Conservation (phyloP, 2,797 vertebrate species). For the Cottoperca gobio region DNA sequence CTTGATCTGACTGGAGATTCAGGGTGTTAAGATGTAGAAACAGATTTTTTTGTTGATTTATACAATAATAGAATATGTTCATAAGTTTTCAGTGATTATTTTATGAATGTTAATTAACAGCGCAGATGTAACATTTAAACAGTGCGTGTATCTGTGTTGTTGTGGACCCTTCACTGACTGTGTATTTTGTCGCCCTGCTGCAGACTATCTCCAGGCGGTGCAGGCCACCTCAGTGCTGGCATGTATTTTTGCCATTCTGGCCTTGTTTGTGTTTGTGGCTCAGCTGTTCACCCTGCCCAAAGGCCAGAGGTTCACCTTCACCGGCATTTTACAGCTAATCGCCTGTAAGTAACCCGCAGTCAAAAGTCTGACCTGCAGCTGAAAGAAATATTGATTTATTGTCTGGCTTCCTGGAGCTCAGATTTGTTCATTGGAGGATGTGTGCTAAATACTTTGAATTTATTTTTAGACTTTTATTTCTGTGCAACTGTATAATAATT, state of each 20-base stretch:
- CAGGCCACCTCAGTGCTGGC: conserved; percentile 94
- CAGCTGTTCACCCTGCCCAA: conserved; percentile 97
- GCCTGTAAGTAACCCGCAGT: conserved; percentile 90
- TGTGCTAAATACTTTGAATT: background rate
- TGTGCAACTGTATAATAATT: background rate
- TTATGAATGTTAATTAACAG: too few relatives aligned
- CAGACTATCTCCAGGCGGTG: conserved; percentile 89
- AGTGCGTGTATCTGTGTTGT: background rate
- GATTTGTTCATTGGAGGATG: conserved; percentile 1
- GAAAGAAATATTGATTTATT: conserved; percentile 16
- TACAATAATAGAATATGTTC: background rate
- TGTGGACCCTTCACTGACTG: conserved; percentile 2
- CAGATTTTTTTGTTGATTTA: background rate
- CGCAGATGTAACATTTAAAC: background rate
- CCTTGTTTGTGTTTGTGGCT: conserved; percentile 90
- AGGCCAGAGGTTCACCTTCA: conserved; percentile 94
- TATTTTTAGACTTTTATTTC: background rate
- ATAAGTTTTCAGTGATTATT: background rate
- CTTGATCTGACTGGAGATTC: background rate
- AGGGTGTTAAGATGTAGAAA: background rate
- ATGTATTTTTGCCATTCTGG: conserved; percentile 91
- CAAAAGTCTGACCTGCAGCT: conserved; percentile 12
- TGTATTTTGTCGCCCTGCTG: conserved; percentile 40
- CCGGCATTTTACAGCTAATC: conserved; percentile 91
- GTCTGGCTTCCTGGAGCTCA: conserved; percentile 2